A percentile compares a stretch with the other conserved stretches of the same genome.
Conservation (phyloP, 1,140 invertebrate genomes). For the Pomphorhynchus laevis region DNA sequence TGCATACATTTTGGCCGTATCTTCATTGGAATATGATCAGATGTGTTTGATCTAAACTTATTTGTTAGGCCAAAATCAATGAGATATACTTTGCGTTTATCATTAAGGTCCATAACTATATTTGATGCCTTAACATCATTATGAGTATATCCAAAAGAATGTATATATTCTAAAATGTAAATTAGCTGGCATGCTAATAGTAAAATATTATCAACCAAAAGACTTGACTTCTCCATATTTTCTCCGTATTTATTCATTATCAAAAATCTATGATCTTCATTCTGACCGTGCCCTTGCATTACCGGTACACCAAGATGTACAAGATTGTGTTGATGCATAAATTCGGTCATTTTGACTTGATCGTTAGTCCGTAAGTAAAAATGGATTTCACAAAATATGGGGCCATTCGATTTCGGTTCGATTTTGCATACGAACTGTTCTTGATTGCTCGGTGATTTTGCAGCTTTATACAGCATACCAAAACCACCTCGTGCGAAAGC, state of each 20-base stretch:
- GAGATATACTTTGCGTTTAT: slow-evolving; percentile 1
- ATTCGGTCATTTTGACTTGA: slow-evolving; percentile 3
- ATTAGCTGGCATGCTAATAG: slow-evolving; percentile 4
- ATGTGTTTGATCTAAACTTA: slow-evolving; percentile 1
- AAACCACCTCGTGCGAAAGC: slow-evolving; percentile 8
- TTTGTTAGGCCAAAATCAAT: slow-evolving; percentile 7
- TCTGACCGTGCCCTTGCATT: slow-evolving; percentile 1
- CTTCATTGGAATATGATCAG: slow-evolving; percentile 8
- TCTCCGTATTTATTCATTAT: slow-evolving; percentile 5
- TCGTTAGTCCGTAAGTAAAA: slow-evolving; percentile 9
- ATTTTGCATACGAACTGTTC: neutral
- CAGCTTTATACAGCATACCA: slow-evolving; percentile 6
- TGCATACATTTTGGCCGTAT: slow-evolving; percentile 4
- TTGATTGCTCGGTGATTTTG: neutral
- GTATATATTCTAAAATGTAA: slow-evolving; percentile 6
- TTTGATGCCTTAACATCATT: slow-evolving; percentile 9
- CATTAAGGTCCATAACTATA: slow-evolving; percentile 7
- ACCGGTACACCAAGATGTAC: slow-evolving; percentile 6
- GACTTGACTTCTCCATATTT: no score
- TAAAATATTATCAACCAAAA: no score
- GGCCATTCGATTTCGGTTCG: slow-evolving; percentile 8
- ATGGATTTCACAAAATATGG: slow-evolving; percentile 9
- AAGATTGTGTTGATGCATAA: neutral
- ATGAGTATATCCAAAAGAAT: slow-evolving; percentile 7
- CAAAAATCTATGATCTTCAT: slow-evolving; percentile 8